Base-by-base conservation (phyloP, 1,140 invertebrate species). In the Diabrotica undecimpunctata region DNA sequence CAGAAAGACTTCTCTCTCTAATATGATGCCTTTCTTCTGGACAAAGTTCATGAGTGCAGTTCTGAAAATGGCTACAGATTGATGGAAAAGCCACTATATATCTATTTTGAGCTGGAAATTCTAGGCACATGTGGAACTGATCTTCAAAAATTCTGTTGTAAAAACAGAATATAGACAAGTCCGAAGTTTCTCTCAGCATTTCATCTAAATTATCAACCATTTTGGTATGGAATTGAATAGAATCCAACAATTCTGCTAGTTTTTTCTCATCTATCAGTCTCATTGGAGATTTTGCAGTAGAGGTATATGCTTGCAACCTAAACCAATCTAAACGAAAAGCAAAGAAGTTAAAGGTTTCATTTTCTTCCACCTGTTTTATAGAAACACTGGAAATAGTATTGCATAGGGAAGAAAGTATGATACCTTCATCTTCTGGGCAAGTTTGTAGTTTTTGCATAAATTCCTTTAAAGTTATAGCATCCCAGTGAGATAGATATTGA, bases 181-280 rank as follows among this genome's bases (percentile, higher is more conserved):
- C 97, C 2, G 95, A 97, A 14, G 95, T 96, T 81, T 99, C 97
- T 4, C 92, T 90, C 64, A 99, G 83, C 77, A 99, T 92, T 79
- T 99, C 95, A 81, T 99, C 96, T n/a, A 99, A 82, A 80, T 94
- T 95, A 77, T 99, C 98, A 10, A 99, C 95, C 88, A 99, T 96
- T 80, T 96, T 96, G 0, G 97, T 95, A 77, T 99, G 98, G 77
- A 98, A 99, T 50, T 95, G 86, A 74, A 98, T 90, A 9, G 94
- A 96, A 78, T 99, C 98, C 79, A 99, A 88, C 63, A 97, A 89
- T 54, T 90, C 89, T 10, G 95, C 94, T 9, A 99, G 78, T 71
- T 94, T 91, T 72, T 88, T 85, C 72, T 97, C 90, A 72, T 97
- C 93, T n/a, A 87, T 85, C 5, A 99, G 83, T 74, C 86, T 87